These are phyloP conservation scores for Pyrocoelia pectoralis DNA, from an alignment of 2,888 invertebrate genomes.

Conservation along the genomic window DNA sequence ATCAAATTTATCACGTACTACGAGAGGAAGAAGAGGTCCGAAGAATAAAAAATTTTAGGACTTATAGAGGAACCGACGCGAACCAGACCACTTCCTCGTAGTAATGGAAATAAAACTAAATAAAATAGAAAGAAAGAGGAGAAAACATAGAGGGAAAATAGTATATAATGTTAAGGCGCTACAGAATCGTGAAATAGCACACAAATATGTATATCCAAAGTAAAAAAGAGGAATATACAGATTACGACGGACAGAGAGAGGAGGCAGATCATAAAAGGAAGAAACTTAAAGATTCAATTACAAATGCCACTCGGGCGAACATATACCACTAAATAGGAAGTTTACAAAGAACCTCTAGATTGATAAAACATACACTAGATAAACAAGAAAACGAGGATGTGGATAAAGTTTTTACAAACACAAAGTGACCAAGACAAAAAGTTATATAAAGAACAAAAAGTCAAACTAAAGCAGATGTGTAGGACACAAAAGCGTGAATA, in stretches of 20 bases:
- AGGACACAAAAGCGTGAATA: neutral
- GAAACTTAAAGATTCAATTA: slow-evolving; percentile 10
- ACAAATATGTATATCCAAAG: too few relatives aligned
- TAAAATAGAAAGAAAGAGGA: too few relatives aligned
- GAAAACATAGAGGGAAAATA: too few relatives aligned
- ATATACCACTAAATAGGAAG: slow-evolving; percentile 9
- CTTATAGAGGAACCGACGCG: too few relatives aligned
- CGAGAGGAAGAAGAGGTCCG: too few relatives aligned
- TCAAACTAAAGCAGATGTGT: slow-evolving; percentile 3
- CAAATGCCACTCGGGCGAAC: slow-evolving; percentile 4
- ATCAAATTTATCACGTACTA: too few relatives aligned
- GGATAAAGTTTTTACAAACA: slow-evolving; percentile 4
- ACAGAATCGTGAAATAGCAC: too few relatives aligned
- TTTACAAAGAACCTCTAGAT: slow-evolving; percentile 2
- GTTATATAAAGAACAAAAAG: too few relatives aligned
- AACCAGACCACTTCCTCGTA: too few relatives aligned
- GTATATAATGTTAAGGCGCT: too few relatives aligned
- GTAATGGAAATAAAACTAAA: too few relatives aligned
- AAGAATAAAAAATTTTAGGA: too few relatives aligned
- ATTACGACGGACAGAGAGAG: neutral
- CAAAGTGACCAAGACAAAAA: slow-evolving; percentile 9
- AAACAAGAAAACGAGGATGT: slow-evolving; percentile 7
- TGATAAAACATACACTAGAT: slow-evolving; percentile 39
- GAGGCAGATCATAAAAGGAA: slow-evolving; percentile 5
- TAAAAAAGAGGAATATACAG: slow-evolving; percentile 10